A percentile compares a stretch with the other conserved stretches of the same genome.
Conservation (phyloP, 1,140 invertebrate genomes). For the Drosophila repletoides region DNA sequence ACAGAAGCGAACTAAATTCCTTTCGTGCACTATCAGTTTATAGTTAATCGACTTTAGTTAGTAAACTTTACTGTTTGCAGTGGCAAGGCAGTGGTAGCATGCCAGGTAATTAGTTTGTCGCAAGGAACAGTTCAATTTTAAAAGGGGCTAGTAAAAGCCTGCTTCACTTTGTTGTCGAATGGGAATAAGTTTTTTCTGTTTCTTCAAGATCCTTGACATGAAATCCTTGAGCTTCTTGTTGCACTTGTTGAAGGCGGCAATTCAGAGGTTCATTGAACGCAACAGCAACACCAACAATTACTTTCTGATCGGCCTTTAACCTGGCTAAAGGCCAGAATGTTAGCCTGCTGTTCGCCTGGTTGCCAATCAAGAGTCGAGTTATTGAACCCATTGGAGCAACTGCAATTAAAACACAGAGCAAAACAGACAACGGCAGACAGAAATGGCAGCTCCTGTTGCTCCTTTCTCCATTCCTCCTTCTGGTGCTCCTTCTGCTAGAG, state of each 20-base stretch:
- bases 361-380: constrained; percentile 71
- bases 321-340: constrained; percentile 22
- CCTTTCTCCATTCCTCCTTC: constrained; percentile 7
- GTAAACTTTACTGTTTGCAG: no score
- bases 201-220: neutral
- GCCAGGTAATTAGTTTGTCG: no score
- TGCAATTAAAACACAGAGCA: constrained; percentile 47
- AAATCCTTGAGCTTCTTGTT: constrained; percentile 42
- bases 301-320: constrained; percentile 43
- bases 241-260: constrained; percentile 36
- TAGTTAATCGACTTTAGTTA: no score
- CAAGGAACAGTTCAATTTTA: no score
- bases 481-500: neutral
- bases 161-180: no score
- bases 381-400: constrained; percentile 50
- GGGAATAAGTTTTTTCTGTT: no score
- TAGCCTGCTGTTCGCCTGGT: constrained; percentile 12
- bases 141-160: neutral
- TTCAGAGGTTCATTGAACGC: constrained; percentile 49
- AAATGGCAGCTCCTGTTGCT: constrained; percentile 53
- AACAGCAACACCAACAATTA: constrained; percentile 32
- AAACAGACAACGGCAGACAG: no score
- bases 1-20: no score
- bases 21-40: no score
- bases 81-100: no score